Evolutionary conservation across 1,140 invertebrate genomes (phyloP), one percentile per base, ranked within the genome.

Genomic region (Ylistrum balloti): DNA sequence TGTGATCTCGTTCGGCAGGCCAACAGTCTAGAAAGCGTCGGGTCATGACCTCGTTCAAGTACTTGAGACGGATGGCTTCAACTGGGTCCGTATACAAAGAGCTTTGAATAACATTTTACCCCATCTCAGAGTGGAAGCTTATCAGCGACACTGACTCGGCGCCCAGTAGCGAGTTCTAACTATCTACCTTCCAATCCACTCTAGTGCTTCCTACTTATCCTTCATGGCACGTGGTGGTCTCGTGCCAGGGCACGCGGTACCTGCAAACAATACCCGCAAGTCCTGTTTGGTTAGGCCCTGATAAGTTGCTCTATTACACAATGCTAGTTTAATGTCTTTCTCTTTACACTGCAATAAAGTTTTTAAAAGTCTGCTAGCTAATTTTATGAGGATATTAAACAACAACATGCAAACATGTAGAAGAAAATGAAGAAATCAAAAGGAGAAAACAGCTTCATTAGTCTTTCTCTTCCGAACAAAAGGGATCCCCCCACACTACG

Each of bases 281-380:
- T 74, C 5, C 22, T 74, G 56, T 74, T 74, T 74, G 56, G 56
- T 28, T 74, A 28, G 22, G 28, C n/a, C 56, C 56, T 28, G 56
- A 74, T 74, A 74, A 74, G 56, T 28, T 74, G 56, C 17, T 74
- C 5, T 17, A 17, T 74, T 74, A 74, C 56, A 74, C 56, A 74
- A 74, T 45, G 41, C 41, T 17, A 45, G 41, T 45, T 17, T 17
- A 45, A 45, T 74, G n/a, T 74, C 56, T 74, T 74, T 74, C 56
- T 74, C 56, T 74, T 74, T 74, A 74, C 56, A 28, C 56, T 74
- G 56, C 56, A 74, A 74, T 74, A 74, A 74, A 74, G 41, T n/a
- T n/a, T n/a, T n/a, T n/a, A 45, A 45, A 45, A 74, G 11, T 28
- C 56, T 74, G 22, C n/a, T 28, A 28, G 9, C 56, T 28, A 28